Evolutionary conservation across 2,113 vertebrate genomes (phyloP), one percentile per base, ranked within the genome.

Genomic region (Phrynosoma platyrhinos): DNA sequence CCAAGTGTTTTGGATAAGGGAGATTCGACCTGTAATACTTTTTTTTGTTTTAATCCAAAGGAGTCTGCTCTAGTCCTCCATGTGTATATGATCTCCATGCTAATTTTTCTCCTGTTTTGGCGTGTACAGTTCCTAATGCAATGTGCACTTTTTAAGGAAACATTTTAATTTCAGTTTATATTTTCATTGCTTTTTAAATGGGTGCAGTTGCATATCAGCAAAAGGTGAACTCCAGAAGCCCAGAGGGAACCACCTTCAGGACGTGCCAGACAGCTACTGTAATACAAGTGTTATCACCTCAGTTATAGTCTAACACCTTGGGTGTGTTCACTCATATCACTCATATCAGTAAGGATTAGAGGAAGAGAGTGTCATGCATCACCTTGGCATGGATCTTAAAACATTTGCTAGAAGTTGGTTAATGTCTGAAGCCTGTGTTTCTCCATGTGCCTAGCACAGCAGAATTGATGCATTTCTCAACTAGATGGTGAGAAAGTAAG

Each of bases 181-280:
- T 85, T 93, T 95, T 93, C 88, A 87, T 91, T 93, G 89, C 92
- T 94, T 94, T 87, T 92, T 91, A 90, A 91, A 53, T 47, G 66
- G 88, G 91, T 83, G 93, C 94, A 96, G 94, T 94, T 96, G 93
- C 89, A 55, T 14, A 2, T 91, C 75, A 91, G 92, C 76, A 79
- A 93, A 95, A 95, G 95, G 83, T 1, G 92, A 95, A 95, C 76
- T 0, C 0, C 88, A 94, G 89, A 88, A 85, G 36, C 79, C 93
- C 88, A 0, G 5, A 85, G 94, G 95, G 94, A 95, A 83, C 90
- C 85, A 86, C 13, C 30, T 90, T 96, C 0, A 3, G 71, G 79
- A 92, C 0, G 32, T 89, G 92, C 93, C 92, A 90, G 79, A 89
- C 92, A 95, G 94, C 93, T 95, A 88, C 78, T 25, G 89, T 81